Base-by-base conservation (phyloP, 2,888 invertebrate species). In the Metellina segmentata region DNA sequence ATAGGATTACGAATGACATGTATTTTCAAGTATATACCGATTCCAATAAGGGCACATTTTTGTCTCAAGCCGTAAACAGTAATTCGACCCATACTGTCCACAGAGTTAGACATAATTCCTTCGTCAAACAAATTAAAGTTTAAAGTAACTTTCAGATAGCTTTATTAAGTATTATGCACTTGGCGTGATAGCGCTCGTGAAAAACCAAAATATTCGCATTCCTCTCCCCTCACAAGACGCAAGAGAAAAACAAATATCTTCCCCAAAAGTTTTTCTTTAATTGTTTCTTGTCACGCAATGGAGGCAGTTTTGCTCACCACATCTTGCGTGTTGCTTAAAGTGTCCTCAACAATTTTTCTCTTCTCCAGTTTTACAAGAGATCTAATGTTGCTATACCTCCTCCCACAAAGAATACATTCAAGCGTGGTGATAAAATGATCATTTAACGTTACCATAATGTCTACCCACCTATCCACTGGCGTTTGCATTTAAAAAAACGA, bases 271-370 rank as follows among this genome's bases (percentile, higher is more conserved):
- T 51, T 79, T 71, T 61, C 79, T 87, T 79, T 87, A 87, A 87
- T 87, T 87, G 87, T 87, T 87, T 78, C 71, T 5, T 6, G 6
- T 51, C 87, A 87, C 79, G 87, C 87, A 71, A 79, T n/a, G 34
- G 13, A 20, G 71, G 70, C 51, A 19, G 19, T 70, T 52, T 51
- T 48, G 72, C 71, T 34, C 71, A 71, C 53, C n/a, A 53, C 70
- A 70, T 13, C 70, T 69, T 19, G 79, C 87, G 79, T 87, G 85
- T 69, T 69, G 16, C 79, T 49, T 48, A 81, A 75, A 87, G 72
- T 71, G 71, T 20, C 87, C 78, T 11, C 16, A 53, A 13, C 8
- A 13, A 8, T 53, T 48, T 48, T 49, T 75, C 75, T 72, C 52
- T 7, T n/a, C 69, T 70, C 11, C 34, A 49, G 11, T 79, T 79